Evolutionary conservation across 2,797 vertebrate species (phyloP).

Genomic region (Poeciliopsis paucimaculata): DNA sequence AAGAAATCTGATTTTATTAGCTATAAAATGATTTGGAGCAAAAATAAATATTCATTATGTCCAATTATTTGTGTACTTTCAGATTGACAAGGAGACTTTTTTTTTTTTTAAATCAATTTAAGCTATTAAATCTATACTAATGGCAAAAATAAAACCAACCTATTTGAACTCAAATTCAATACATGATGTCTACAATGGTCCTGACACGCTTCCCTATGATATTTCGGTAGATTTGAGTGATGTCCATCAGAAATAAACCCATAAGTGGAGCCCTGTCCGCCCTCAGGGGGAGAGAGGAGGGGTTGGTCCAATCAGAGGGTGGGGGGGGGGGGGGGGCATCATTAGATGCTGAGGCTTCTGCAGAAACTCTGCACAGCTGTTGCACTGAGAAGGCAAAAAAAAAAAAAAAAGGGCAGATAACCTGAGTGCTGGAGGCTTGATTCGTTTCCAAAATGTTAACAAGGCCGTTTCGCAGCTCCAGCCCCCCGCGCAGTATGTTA

Average conservation of each 20-base stretch:
- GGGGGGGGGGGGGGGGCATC: constrained; percentile 33
- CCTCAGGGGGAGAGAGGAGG: constrained; percentile 22
- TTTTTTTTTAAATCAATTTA: not conserved
- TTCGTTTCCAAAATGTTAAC: constrained; percentile 78
- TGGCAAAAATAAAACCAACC: not conserved
- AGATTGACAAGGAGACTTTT: not conserved
- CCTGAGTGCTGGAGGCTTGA: constrained; percentile 72
- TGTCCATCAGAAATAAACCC: constrained; percentile 53
- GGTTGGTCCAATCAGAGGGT: constrained; percentile 58
- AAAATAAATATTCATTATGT: not conserved
- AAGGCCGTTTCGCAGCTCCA: constrained; percentile 73
- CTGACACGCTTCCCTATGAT: constrained; percentile 34
- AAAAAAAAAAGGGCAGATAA: constrained; percentile 50
- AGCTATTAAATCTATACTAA: not conserved
- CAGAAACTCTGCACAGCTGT: constrained; percentile 66
- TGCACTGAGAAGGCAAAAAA: constrained; percentile 44
- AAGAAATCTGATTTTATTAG: not conserved
- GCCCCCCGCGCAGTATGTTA: constrained; percentile 63
- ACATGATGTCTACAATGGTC: constrained; percentile 40
- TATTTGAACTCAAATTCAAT: not conserved
- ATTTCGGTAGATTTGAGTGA: constrained; percentile 23
- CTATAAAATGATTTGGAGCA: not conserved
- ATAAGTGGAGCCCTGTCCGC: constrained; percentile 25
- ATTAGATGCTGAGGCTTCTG: constrained; percentile 62
- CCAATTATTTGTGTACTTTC: not conserved